Evolutionary conservation across 2,888 invertebrate genomes (phyloP).

Genomic region (Microctonus aethiopoides): DNA sequence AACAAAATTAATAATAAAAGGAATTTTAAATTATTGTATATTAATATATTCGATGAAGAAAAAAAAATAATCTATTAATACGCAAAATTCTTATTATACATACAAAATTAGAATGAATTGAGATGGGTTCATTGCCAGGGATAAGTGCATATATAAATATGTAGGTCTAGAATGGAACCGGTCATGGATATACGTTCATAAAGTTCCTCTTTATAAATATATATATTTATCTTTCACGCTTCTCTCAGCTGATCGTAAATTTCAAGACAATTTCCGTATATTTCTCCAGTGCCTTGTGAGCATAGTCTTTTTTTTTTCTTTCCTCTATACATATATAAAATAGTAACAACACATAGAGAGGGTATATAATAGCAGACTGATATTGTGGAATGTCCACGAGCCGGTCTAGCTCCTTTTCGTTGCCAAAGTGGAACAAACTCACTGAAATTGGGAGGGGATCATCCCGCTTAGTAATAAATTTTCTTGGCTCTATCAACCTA

Average conservation of each 20-base stretch:
- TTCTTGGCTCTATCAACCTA: background rate
- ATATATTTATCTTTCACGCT: background rate
- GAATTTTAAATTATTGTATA: too few relatives aligned
- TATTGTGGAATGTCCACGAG: conserved; percentile 20
- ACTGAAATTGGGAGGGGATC: background rate
- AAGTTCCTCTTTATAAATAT: background rate
- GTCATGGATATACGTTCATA: background rate
- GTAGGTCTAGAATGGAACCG: conserved; percentile 1
- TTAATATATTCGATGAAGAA: background rate
- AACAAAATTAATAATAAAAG: too few relatives aligned
- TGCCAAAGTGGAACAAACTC: conserved; percentile 24
- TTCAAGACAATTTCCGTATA: conserved; percentile 24
- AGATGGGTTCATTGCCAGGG: conserved; percentile 24
- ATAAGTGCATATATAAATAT: background rate
- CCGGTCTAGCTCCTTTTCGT: conserved; percentile 12
- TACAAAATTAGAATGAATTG: background rate
- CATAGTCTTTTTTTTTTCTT: background rate
- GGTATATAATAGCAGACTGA: background rate
- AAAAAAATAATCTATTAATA: background rate
- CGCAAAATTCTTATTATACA: background rate
- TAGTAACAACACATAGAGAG: background rate
- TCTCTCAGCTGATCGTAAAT: conserved; percentile 18
- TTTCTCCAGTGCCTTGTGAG: background rate
- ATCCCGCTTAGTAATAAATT: background rate
- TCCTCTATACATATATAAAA: background rate